A percentile compares a stretch with the other conserved stretches of the same genome.
phyloP scores from a whole-genome alignment of 2,113 vertebrate species.

The Aix galericulata region DNA sequence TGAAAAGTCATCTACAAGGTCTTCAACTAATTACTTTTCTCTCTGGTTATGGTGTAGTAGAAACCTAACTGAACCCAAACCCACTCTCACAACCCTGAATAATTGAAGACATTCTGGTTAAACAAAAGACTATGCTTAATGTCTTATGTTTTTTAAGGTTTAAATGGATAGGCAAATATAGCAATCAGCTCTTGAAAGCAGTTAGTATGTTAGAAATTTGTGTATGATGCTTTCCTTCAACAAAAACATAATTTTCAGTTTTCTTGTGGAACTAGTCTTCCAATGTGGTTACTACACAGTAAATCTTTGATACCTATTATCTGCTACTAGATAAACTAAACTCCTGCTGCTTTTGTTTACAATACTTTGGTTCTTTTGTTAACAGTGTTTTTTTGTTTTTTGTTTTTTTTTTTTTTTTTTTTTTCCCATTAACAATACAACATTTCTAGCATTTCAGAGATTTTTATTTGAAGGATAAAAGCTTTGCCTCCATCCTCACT shows the following conservation, averaged over 20 bases:
- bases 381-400: background rate
- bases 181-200: background rate
- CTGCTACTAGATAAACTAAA: background rate
- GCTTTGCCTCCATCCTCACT: background rate
- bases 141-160: background rate
- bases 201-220: background rate
- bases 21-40: background rate
- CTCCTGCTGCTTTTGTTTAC: background rate
- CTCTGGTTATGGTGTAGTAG: background rate
- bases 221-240: background rate
- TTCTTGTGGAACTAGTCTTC: background rate
- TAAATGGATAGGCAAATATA: background rate
- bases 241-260: background rate
- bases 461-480: background rate
- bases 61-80: background rate
- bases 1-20: background rate
- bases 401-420: background rate
- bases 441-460: background rate
- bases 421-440: background rate
- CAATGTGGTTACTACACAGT: background rate
- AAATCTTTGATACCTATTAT: background rate
- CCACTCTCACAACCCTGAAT: background rate
- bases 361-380: background rate
- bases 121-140: background rate
- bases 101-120: accelerated